Evolutionary conservation across 2,113 vertebrate genomes (phyloP), one percentile per base, ranked within the genome.

Genomic region (Sinocyclocheilus rhinocerous): DNA sequence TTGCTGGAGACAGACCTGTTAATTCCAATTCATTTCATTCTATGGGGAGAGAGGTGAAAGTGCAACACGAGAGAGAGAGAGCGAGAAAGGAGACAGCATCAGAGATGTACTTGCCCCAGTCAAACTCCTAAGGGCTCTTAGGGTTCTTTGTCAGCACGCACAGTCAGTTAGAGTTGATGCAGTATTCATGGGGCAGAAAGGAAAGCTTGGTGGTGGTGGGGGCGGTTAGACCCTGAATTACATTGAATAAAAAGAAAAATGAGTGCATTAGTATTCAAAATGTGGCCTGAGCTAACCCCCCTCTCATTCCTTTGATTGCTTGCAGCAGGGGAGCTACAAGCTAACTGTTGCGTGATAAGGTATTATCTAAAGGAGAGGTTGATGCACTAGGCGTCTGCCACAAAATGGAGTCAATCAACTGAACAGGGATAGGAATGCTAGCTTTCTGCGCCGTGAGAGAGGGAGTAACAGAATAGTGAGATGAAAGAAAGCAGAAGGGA

Each of bases 341-440:
- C 59, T 91, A 87, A 89, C 86, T 88, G 90, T 90, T 90, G 88
- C 84, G 55, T 67, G 87, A 92, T 91, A 88, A 90, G 90, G 90
- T 82, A 89, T 90, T 92, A 92, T 91, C 85, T 91, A 91, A 92
- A 88, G 90, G 89, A 52, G 20, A 61, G 85, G 89, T 82, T 76
- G 88, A 91, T 92, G 90, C 87, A 90, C 85, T 76, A 84, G 84
- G 89, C 90, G 89, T 89, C 89, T 91, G 48, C 76, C 84, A 88
- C 91, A 91, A 95, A 87, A 95, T 95, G 89, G 86, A 90, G 93
- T 92, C 90, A 94, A 93, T 95, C 93, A 94, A 91, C 89, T 89
- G 86, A 96, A 94, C 89, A 88, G 76, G 88, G 93, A 89, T 90
- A 88, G 90, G 93, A 91, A 90, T 91, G 91, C 90, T 90, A 81